Evolutionary conservation across 1,140 invertebrate genomes (phyloP).

Genomic region (Pectinophora gossypiella): DNA sequence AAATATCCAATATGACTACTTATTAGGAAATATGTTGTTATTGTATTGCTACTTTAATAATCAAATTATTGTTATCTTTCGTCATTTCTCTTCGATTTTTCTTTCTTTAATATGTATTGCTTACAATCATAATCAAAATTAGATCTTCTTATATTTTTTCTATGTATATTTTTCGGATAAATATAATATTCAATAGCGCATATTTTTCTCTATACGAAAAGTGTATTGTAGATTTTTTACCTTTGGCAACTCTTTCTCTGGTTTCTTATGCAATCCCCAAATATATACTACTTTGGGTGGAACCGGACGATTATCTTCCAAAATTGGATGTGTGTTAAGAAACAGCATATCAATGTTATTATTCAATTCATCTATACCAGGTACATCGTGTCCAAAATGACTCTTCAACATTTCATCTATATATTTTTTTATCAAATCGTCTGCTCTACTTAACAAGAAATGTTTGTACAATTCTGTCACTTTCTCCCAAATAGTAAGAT

Average conservation of each 20-base stretch:
- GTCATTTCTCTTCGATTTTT: too few relatives aligned
- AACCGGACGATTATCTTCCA: constrained; percentile 60
- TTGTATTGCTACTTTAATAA: too few relatives aligned
- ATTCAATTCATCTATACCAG: constrained; percentile 55
- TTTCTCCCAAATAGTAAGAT: constrained; percentile 44
- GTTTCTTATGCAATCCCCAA: constrained; percentile 68
- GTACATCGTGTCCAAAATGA: constrained; percentile 52
- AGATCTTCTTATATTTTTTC: too few relatives aligned
- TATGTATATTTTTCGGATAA: too few relatives aligned
- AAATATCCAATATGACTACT: too few relatives aligned
- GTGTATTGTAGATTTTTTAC: constrained; percentile 16
- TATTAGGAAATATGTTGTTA: too few relatives aligned
- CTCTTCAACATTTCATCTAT: constrained; percentile 20
- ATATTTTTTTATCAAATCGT: constrained; percentile 1
- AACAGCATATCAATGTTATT: constrained; percentile 74
- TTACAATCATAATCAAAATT: too few relatives aligned
- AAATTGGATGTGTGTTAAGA: constrained; percentile 66
- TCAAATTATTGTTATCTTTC: too few relatives aligned
- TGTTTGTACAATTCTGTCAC: constrained; percentile 30
- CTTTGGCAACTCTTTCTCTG: constrained; percentile 42
- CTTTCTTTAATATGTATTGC: too few relatives aligned
- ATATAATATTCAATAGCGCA: too few relatives aligned
- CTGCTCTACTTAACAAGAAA: not conserved
- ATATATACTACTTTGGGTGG: constrained; percentile 70
- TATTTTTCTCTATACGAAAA: too few relatives aligned